phyloP scores from a whole-genome alignment of 2,888 invertebrate genomes.

The Cheilosia vernalis region DNA sequence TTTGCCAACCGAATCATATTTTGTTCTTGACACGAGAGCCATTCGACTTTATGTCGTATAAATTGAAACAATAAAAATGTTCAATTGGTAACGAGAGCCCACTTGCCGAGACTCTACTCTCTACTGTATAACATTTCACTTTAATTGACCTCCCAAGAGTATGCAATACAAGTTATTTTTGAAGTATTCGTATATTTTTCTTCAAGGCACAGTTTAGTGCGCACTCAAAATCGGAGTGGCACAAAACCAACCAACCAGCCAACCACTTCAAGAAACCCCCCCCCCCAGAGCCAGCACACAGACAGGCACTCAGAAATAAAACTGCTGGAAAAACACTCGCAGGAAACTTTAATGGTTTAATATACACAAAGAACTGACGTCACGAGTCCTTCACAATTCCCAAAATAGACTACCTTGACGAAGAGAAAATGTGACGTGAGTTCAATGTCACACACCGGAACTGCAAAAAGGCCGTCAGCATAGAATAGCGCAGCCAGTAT shows the following conservation, averaged over 20 bases:
- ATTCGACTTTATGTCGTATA: not conserved
- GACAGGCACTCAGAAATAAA: constrained; percentile 10
- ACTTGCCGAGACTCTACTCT: not conserved
- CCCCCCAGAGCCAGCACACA: not conserved
- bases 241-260: not conserved
- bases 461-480: constrained; percentile 57
- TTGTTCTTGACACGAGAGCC: not conserved
- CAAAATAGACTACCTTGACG: constrained; percentile 66
- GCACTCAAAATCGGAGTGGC: not conserved
- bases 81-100: constrained; percentile 8
- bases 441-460: constrained; percentile 75
- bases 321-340: constrained; percentile 1
- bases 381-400: constrained; percentile 62
- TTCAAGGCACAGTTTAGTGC: not conserved
- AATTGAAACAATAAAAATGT: constrained; percentile 9
- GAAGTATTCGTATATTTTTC: not conserved
- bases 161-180: constrained; percentile 25
- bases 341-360: constrained; percentile 42
- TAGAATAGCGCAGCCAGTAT: constrained; percentile 17
- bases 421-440: constrained; percentile 65
- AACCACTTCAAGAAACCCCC: not conserved
- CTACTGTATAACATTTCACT: constrained; percentile 22
- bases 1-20: constrained; percentile 14
- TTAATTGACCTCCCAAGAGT: constrained; percentile 33
- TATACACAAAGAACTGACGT: constrained; percentile 51